Base-by-base conservation (phyloP, 2,797 vertebrate genomes). In the Pipistrellus nathusii region DNA sequence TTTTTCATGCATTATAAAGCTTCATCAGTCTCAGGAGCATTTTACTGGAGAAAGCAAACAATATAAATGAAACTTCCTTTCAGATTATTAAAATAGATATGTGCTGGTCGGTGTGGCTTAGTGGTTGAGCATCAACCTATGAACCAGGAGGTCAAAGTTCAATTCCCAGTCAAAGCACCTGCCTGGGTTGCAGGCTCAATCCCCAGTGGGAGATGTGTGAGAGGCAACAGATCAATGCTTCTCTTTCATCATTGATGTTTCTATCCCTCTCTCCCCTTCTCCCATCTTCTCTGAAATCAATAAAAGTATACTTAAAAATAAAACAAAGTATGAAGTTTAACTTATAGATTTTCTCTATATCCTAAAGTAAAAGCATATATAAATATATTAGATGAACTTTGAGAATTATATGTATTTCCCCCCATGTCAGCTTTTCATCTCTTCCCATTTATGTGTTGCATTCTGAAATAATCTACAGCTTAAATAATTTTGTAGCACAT, bases 31-130 rank as follows among this genome's bases (percentile, higher is more conserved):
- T 93, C 38, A 46, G 72, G 5, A 92, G n/a, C 23, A 89, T 83
- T 92, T 96, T 62, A 86, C 6, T 38, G 27, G 23, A 94, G 25
- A 95, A 85, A 95, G 73, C 5, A 85, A 76, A 46, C 23, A 76
- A 25, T 15, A 78, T 17, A 8, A 92, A 87, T 72, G 23, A 71
- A 84, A 80, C 5, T 72, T 92, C 80, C 72, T 76, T 94, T 59
- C 41, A 91, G 25, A 85, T 83, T 87, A 83, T 48, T 88, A 78
- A 72, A 95, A 82, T 68, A 85, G 78, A 11, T 25, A 62, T 30
- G 59, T 62, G 12, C 27, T 27, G 30, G 27, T 27, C 0, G 6
- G 4, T 59, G 25, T 59, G 25, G 59, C 27, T 62, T 14, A 62
- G 25, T 62, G 59, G 11, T 62, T 62, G 59, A 62, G 59, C 5